phyloP scores from a whole-genome alignment of 2,888 invertebrate species.

The Amblyjoppa fuscipennis region DNA sequence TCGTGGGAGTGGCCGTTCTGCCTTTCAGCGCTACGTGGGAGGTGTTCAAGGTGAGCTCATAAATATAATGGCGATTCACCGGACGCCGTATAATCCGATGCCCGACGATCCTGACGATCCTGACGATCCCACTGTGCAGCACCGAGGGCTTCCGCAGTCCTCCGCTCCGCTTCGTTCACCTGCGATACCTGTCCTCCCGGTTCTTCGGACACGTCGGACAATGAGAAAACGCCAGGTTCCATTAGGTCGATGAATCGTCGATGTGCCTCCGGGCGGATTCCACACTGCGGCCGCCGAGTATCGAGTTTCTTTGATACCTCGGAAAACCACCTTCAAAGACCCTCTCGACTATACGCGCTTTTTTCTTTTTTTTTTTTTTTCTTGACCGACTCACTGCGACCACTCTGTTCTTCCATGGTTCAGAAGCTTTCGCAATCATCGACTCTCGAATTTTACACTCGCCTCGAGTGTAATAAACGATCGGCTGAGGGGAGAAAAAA shows the following conservation, averaged over 20 bases:
- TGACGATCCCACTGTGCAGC: not conserved
- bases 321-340: slow-evolving; percentile 11
- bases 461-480: too few species aligned
- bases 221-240: slow-evolving; percentile 47
- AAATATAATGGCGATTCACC: not conserved
- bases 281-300: slow-evolving; percentile 8
- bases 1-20: slow-evolving; percentile 97
- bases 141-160: not conserved
- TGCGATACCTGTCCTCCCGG: not conserved
- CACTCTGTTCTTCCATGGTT: too few species aligned
- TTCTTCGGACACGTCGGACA: slow-evolving; percentile 13
- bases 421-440: too few species aligned
- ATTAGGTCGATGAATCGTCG: slow-evolving; percentile 62
- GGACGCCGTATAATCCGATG: not conserved
- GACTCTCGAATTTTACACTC: too few species aligned
- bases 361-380: not conserved
- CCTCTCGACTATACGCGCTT: slow-evolving; percentile 5
- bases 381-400: too few species aligned
- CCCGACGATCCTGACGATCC: not conserved
- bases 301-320: slow-evolving; percentile 34
- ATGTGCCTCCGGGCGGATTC: slow-evolving; percentile 28
- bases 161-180: not conserved
- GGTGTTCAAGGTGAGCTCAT: slow-evolving; percentile 91
- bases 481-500: too few species aligned
- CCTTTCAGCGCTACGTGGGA: slow-evolving; percentile 98